Evolutionary conservation across 2,888 invertebrate genomes (phyloP).

Genomic region (Cephus rjabovi): DNA sequence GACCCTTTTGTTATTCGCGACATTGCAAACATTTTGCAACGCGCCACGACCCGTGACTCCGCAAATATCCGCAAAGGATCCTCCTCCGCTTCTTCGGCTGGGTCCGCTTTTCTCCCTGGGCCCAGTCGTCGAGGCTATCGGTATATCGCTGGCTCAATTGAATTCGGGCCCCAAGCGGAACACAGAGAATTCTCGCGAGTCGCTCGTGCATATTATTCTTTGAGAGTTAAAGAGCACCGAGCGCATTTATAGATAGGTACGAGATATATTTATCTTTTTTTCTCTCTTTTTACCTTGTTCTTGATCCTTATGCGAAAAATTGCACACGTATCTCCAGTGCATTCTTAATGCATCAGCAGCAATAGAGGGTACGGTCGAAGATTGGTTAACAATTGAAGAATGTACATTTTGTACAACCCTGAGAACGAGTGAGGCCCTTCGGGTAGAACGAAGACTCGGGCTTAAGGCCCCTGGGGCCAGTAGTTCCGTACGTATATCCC

Average conservation of each 20-base stretch:
- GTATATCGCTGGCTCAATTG: background rate
- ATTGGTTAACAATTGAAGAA: background rate
- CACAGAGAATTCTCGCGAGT: background rate
- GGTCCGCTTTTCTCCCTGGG: background rate
- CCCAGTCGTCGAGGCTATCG: background rate
- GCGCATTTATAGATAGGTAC: background rate
- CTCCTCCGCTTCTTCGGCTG: background rate
- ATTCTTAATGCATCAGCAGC: background rate
- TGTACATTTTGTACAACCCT: background rate
- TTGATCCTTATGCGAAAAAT: background rate
- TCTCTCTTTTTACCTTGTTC: background rate
- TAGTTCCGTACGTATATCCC: conserved; percentile 21
- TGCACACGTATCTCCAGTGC: background rate
- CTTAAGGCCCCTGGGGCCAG: background rate
- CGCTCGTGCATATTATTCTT: background rate
- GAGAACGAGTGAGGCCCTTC: background rate
- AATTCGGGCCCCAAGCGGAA: background rate
- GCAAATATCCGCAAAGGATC: background rate
- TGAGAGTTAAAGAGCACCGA: background rate
- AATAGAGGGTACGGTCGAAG: background rate
- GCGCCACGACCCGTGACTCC: background rate
- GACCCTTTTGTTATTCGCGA: background rate
- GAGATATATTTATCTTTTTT: background rate
- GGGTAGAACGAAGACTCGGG: background rate
- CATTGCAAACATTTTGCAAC: background rate